Evolutionary conservation across 2,797 vertebrate genomes (phyloP).

Genomic region (Anguilla marmorata): DNA sequence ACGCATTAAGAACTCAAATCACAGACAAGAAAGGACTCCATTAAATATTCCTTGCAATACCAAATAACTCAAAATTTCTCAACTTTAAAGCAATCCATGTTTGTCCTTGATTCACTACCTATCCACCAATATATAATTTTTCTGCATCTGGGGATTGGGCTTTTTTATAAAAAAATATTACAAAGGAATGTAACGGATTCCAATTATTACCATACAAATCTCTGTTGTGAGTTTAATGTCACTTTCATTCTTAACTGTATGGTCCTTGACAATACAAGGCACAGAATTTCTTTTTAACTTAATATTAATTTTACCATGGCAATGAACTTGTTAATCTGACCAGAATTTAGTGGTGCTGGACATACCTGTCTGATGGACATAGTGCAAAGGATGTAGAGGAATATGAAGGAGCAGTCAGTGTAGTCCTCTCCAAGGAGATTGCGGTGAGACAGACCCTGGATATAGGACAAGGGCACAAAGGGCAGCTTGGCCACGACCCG

Average conservation of each 20-base stretch:
- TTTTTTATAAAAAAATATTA: neutral
- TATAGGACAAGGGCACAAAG: conserved; percentile 91
- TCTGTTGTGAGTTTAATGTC: neutral
- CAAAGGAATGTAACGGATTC: too few species aligned
- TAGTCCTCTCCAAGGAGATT: conserved; percentile 96
- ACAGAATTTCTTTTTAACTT: neutral
- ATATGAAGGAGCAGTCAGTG: conserved; percentile 98
- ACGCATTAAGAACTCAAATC: conserved; percentile 9
- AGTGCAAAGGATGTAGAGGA: conserved; percentile 97
- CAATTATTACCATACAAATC: neutral
- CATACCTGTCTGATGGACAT: conserved; percentile 98
- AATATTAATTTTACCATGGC: neutral
- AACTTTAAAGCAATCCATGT: neutral
- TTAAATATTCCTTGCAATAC: neutral
- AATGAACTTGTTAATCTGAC: neutral
- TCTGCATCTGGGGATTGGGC: neutral
- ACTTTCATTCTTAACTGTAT: neutral
- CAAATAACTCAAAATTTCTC: neutral
- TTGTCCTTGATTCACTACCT: neutral
- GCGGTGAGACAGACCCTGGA: conserved; percentile 94
- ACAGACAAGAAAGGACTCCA: neutral
- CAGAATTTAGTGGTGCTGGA: neutral
- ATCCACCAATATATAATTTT: neutral
- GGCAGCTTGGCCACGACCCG: conserved; percentile 95
- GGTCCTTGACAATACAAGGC: neutral